Evolutionary conservation across 2,888 invertebrate genomes (phyloP).

Genomic region (Drosophila bunnanda): DNA sequence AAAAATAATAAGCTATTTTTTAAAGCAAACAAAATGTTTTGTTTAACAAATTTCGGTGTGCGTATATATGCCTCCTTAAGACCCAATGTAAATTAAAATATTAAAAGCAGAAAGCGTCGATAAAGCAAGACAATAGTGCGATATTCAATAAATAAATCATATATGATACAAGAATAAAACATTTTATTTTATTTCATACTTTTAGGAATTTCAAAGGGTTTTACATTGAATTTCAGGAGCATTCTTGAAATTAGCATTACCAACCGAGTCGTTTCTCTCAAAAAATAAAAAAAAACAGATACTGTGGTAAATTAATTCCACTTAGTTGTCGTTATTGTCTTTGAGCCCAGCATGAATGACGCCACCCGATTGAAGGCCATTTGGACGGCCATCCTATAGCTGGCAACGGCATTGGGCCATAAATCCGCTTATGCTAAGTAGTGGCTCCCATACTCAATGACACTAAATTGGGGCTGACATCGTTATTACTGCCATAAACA

Average conservation of each 20-base stretch:
- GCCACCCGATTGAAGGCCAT: constrained; percentile 44
- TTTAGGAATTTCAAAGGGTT: no score
- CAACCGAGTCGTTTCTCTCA: not conserved
- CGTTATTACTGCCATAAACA: constrained; percentile 44
- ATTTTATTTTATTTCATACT: no score
- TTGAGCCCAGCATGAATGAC: constrained; percentile 31
- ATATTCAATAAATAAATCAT: no score
- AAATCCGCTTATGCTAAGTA: constrained; percentile 28
- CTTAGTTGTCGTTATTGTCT: constrained; percentile 27
- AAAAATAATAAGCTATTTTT: no score
- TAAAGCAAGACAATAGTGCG: no score
- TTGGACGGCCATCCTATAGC: constrained; percentile 3
- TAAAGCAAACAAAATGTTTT: no score
- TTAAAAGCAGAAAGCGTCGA: no score
- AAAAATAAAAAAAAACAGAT: not conserved
- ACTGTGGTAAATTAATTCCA: constrained; percentile 32
- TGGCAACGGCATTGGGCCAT: constrained; percentile 15
- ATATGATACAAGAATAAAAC: no score
- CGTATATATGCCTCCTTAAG: no score
- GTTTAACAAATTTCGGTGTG: no score
- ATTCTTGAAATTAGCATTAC: not conserved
- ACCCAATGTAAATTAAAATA: no score
- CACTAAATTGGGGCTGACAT: constrained; percentile 44
- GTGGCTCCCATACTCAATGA: constrained; percentile 25
- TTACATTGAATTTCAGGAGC: no score